Base-by-base conservation (phyloP, 1,140 invertebrate species). In the Dendroctonus ponderosae region DNA sequence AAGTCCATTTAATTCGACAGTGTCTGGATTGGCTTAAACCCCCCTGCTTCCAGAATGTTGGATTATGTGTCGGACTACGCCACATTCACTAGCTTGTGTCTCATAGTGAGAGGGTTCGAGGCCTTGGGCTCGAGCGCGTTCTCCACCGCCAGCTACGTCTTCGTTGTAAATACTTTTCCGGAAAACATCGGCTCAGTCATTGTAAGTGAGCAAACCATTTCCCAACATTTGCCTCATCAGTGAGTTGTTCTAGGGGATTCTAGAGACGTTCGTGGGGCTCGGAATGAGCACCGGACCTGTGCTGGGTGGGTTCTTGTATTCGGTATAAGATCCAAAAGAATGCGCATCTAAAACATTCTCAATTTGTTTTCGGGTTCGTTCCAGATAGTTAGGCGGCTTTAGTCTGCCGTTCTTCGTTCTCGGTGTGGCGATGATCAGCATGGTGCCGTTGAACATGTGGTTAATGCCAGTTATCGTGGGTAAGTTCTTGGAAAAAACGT, bases 211-310 rank as follows among this genome's bases (percentile, higher is more conserved):
- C 3, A 37, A 9, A 38, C 1, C 38, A 43, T 58, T 15, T 50
- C 14, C 37, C 40, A 0, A 6, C 39, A 3, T 49, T 42, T 58
- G 5, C 3, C 7, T 38, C 40, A 42, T 37, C 39, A 37, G 44
- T 37, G 26, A 40, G 7, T 60, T 40, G 14, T 48, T 78, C 26
- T 66, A 84, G 85, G 89, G 90, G 43, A 85, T 91, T 67, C 77
- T 89, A 46, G 90, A 92, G 80, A 91, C 89, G 0, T 91, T 89
- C 73, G 86, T 91, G 5, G 90, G 90, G 3, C 76, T 92, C 8
- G 90, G 89, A 38, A 86, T 91, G 85, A 89, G 88, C 70, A 83
- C 87, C 7, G 90, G 90, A 9, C 90, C 90, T 9, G 89, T 89
- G 7, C 83, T 92, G 56, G 90, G 90, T 38, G 90, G 90, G 3